Evolutionary conservation across 2,888 invertebrate species (phyloP), one percentile per base, ranked within the genome.

Genomic region (Gerris lacustris): DNA sequence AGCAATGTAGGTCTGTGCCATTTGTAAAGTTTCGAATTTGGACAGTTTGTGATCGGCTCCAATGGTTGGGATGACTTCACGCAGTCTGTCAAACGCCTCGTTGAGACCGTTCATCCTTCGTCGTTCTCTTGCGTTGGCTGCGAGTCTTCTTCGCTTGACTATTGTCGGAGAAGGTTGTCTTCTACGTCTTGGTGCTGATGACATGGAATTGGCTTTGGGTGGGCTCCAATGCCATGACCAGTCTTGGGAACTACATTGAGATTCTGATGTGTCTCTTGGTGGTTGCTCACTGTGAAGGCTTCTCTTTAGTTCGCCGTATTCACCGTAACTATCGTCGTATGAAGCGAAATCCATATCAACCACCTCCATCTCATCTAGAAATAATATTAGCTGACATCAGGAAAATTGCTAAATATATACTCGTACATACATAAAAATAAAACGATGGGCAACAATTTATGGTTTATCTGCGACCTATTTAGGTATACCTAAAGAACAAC

Each of bases 21-120:
- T 89, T 82, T 90, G 90, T 45, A 90, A 80, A 0, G 90, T 90
- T 79, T 90, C 90, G 78, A 86, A 90, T 80, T 90, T 90, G 75
- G 89, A 89, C 62, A 90, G 81, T 79, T 89, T 88, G 77, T 87
- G 86, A 77, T 90, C 88, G 69, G 86, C 85, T 6, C 87, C 87
- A 69, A 89, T 80, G 5, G 86, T 86, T 0, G 90, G 90, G 43
- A 90, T 87, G 18, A 90, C 89, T 77, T 87, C 86, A 31, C 90
- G 81, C 6, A 90, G 81, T 70, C 86, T 82, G 80, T 90, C 89
- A 77, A 90, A 90, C 0, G 90, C 90, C 74, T 87, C 86, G 79
- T 90, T 90, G 55, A 90, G 80, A n/a, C 88, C 87, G 78, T 87
- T 87, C 90, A 90, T 90, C 63, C 90, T 82, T 68, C 88, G 83